These are phyloP conservation scores for Cyanoramphus novaezelandiae DNA, from an alignment of 2,113 vertebrate genomes.

Conservation along the genomic window DNA sequence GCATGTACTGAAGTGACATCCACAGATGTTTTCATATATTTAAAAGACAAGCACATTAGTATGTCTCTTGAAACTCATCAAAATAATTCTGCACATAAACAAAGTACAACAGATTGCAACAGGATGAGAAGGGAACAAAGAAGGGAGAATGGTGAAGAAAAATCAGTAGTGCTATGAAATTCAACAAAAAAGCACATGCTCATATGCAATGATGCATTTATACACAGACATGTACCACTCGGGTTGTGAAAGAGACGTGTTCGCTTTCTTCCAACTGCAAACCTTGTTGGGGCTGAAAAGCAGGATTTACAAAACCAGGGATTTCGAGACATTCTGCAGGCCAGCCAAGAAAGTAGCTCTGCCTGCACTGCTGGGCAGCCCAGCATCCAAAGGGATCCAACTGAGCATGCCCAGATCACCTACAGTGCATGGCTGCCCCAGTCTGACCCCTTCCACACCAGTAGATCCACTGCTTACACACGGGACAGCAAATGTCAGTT, in stretches of 20 bases:
- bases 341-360: not conserved
- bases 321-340: not conserved
- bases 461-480: not conserved
- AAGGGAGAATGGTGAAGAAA: not conserved
- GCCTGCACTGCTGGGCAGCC: not conserved
- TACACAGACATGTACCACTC: not conserved
- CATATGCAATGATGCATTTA: not conserved
- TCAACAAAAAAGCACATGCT: not conserved
- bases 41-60: not conserved
- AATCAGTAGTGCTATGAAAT: not conserved
- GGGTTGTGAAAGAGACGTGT: not conserved
- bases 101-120: not conserved
- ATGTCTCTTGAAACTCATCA: not conserved
- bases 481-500: fast-evolving
- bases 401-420: not conserved
- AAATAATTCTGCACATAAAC: not conserved
- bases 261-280: not conserved
- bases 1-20: not conserved
- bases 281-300: not conserved
- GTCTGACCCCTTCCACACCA: not conserved
- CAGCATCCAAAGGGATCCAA: not conserved
- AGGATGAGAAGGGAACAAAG: not conserved
- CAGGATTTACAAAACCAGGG: not conserved
- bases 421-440: not conserved
- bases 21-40: not conserved